These are phyloP conservation scores for Phylloscopus whistleri DNA, from an alignment of 2,113 vertebrate species.

Conservation along the genomic window DNA sequence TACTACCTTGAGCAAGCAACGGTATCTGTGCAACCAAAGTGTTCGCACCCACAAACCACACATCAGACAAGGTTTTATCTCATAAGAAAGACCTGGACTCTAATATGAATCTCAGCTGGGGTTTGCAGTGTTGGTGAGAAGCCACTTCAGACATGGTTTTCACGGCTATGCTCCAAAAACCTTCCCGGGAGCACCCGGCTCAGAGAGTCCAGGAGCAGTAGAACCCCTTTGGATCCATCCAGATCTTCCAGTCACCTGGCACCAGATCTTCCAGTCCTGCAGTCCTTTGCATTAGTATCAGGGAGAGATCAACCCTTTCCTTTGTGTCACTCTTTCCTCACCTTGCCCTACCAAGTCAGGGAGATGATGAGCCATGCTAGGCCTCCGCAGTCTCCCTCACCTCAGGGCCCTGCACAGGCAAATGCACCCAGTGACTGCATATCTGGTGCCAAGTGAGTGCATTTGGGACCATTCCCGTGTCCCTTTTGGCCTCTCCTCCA, in stretches of 20 bases:
- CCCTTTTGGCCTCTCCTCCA: neutral
- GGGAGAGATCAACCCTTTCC: neutral
- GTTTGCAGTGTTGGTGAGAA: neutral
- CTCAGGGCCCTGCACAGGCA: neutral
- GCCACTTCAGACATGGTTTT: neutral
- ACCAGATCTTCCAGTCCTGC: neutral
- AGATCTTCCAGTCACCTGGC: neutral
- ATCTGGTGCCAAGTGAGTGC: neutral
- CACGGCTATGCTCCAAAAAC: neutral
- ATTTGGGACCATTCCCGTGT: neutral
- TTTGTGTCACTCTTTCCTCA: neutral
- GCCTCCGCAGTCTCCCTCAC: accelerated
- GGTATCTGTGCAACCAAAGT: neutral
- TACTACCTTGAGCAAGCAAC: neutral
- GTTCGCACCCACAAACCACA: conserved; percentile 33
- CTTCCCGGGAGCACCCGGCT: accelerated
- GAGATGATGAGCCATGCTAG: neutral
- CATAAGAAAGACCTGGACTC: neutral
- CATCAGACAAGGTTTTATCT: neutral
- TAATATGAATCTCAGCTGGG: neutral
- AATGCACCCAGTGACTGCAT: accelerated
- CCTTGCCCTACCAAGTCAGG: neutral
- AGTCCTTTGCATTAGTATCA: neutral
- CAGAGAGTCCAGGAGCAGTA: neutral
- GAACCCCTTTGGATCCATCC: neutral